Base-by-base conservation (phyloP, 2,797 vertebrate genomes). In the Cuculus canorus region DNA sequence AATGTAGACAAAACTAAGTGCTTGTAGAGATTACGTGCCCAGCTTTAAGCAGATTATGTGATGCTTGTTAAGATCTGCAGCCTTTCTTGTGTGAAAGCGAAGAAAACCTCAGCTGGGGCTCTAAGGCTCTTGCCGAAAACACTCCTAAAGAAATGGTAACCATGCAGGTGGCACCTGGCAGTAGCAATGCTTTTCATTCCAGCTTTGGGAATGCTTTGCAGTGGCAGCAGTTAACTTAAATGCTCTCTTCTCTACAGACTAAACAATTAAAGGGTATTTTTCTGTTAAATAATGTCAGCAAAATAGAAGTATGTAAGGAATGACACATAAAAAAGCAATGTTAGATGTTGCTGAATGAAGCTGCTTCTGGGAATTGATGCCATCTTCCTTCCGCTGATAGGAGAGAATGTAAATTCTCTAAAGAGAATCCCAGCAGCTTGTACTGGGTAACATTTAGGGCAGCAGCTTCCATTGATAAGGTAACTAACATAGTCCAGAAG, bases 61-160 rank as follows among this genome's bases (percentile, higher is more conserved):
- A 6, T 2, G 4, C 17, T 50, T 19, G n/a, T 35, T 37, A 17
- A 3, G n/a, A 14, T 5, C 0, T 2, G 24, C 1, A 3, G 24
- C 32, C 14, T 28, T 27, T 10, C 21, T 43, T 23, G n/a, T 30
- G 15, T 23, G 57, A 23, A 70, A 69, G 22, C 4, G 12, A 52
- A 39, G 27, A 59, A 24, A 10, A 18, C 14, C 75, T 57, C 45
- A 35, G 63, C 48, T 66, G 56, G 47, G 64, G 21, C 43, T 68
- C 27, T 12, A 4, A 43, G 53, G 53, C 47, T 80, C 8, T 39
- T 1, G 4, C 80, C 80, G 69, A 15, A 81, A 27, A 32, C 8
- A 9, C 9, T 10, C 22, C 27, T 22, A 2, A 13, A 53, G 25
- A 41, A 39, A 48, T 2, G 14, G n/a, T 37, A 21, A 13, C 28